Base-by-base conservation (phyloP, 2,797 vertebrate genomes). In the Melanotaenia maccullochi region DNA sequence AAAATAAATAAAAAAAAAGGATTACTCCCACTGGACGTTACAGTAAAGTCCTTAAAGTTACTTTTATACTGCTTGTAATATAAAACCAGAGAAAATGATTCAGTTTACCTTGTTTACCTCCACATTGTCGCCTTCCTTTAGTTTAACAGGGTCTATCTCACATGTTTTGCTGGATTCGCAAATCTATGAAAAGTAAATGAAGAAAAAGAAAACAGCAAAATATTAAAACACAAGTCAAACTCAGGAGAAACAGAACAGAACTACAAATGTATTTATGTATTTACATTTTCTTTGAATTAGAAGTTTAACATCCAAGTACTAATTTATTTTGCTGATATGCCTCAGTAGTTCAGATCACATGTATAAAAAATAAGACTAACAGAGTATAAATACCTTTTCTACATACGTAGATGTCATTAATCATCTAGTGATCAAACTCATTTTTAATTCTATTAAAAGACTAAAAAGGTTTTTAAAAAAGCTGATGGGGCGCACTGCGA, bases 121-220 rank as follows among this genome's bases (percentile, higher is more conserved):
- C 68, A 97, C 95, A 1, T 97, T 99, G 91, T 99, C 98, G 0
- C 96, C 96, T 91, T 99, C 98, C 93, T 95, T 98, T 79, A 99
- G 93, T 92, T 94, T 98, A 75, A 97, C 82, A 0, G 97, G 97
- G 90, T 99, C 98, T 60, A 99, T 99, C 93, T 99, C 98, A 95
- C 98, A 99, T 22, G 96, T 92, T 89, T 98, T 99, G 82, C 94
- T 97, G 75, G 96, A 96, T 61, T 99, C 97, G 84, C 97, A 99
- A 87, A 99, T 99, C 98, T 99, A 82, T 68, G 87, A 85, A 82
- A 80, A 56, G 18, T 7, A 18, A 8, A n/a, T 68, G 33, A 44
- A 60, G 16, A 35, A 68, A 24, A 25, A 28, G 25, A 36, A 64
- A 5, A 65, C 63, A 36, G 12, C 12, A 2, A 47, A 56, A 54